Percentiles rank a stretch among this genome's conserved stretches.
These are phyloP conservation scores for Agriopis marginaria DNA, from an alignment of 2,888 invertebrate genomes.

Conservation along the genomic window DNA sequence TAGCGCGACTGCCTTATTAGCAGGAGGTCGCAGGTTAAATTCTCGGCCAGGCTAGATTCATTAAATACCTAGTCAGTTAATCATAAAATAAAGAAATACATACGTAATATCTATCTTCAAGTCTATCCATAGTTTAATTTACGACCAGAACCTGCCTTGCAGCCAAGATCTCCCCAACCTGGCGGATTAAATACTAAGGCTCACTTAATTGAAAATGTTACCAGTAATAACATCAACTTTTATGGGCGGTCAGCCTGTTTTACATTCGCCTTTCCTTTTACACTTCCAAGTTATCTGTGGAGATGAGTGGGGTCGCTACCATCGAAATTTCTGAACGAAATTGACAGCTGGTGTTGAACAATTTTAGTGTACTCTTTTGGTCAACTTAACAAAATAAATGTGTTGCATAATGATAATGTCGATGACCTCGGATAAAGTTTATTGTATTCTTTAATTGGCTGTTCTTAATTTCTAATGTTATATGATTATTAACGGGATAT, in stretches of 20 bases:
- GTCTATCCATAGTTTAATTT: slow-evolving; percentile 5
- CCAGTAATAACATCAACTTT: slow-evolving; percentile 66
- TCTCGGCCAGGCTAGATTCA: too few relatives aligned
- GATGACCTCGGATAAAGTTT: slow-evolving; percentile 49
- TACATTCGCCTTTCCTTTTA: slow-evolving; percentile 43
- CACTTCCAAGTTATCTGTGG: not conserved
- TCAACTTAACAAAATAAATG: not conserved
- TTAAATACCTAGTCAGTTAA: too few relatives aligned
- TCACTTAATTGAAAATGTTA: slow-evolving; percentile 71
- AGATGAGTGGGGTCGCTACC: not conserved
- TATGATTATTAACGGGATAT: too few relatives aligned
- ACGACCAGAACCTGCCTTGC: slow-evolving; percentile 14
- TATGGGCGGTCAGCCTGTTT: slow-evolving; percentile 65
- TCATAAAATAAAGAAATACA: too few relatives aligned
- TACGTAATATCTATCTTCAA: too few relatives aligned
- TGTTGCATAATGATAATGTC: slow-evolving; percentile 56
- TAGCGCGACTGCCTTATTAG: too few relatives aligned
- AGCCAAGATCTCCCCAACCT: slow-evolving; percentile 11
- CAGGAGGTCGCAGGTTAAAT: too few relatives aligned
- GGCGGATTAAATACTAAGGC: slow-evolving; percentile 67
- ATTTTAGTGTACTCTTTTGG: not conserved
- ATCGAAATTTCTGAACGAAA: not conserved
- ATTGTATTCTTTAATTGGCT: slow-evolving; percentile 7
- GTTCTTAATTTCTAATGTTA: slow-evolving; percentile 4
- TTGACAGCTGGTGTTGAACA: not conserved